Percentiles rank a stretch among this genome's conserved stretches.
Evolutionary conservation across 1,140 invertebrate genomes (phyloP).

Genomic region (Periplaneta americana): DNA sequence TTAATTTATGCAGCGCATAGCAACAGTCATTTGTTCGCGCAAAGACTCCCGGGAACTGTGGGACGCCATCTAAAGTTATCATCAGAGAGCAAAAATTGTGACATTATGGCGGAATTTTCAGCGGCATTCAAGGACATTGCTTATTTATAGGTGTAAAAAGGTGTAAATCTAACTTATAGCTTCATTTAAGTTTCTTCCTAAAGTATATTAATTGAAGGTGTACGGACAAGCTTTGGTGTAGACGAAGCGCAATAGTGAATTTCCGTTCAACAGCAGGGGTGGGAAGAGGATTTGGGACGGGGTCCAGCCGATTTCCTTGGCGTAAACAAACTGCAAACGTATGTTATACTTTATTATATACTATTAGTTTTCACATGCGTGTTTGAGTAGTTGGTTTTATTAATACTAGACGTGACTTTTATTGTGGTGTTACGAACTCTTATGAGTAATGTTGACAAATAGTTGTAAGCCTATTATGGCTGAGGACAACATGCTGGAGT

Average conservation of each 20-base stretch:
- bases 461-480: conserved; percentile 15
- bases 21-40: conserved; percentile 19
- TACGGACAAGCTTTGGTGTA: neutral
- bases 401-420: neutral
- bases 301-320: conserved; percentile 14
- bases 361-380: neutral
- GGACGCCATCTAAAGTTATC: conserved; percentile 24
- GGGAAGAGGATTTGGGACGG: conserved; percentile 16
- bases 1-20: conserved; percentile 20
- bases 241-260: conserved; percentile 10
- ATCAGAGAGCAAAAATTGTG: conserved; percentile 20
- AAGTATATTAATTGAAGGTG: neutral
- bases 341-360: conserved; percentile 5
- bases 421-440: neutral
- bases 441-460: conserved; percentile 16
- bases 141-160: conserved; percentile 16
- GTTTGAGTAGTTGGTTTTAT: neutral
- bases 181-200: neutral
- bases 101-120: conserved; percentile 23
- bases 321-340: conserved; percentile 20
- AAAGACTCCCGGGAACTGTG: conserved; percentile 18
- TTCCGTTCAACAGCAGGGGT: conserved; percentile 17
- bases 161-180: conserved; percentile 3
- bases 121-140: conserved; percentile 19
- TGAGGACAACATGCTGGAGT: conserved; percentile 13